Evolutionary conservation across 2,888 invertebrate genomes (phyloP).

Genomic region (Stenichneumon culpator): DNA sequence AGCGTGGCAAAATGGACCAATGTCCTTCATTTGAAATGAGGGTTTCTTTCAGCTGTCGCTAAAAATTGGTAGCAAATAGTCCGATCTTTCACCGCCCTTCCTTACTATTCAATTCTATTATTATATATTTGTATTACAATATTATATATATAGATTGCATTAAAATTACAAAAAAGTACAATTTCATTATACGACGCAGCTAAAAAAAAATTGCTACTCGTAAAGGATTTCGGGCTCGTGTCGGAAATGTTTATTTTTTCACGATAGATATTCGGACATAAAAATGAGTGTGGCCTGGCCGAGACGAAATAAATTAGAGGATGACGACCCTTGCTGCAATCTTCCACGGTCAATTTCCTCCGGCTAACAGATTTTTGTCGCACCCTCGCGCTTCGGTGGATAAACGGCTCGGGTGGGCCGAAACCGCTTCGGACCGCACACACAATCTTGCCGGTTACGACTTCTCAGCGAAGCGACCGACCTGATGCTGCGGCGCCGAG

Average conservation of each 20-base stretch:
- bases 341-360: slow-evolving; percentile 69
- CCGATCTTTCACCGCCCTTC: too few species aligned
- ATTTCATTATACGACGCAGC: neutral
- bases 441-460: slow-evolving; percentile 59
- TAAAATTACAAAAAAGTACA: neutral
- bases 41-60: too few species aligned
- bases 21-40: too few species aligned
- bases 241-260: neutral
- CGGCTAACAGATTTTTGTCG: slow-evolving; percentile 67
- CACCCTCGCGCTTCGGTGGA: slow-evolving; percentile 42
- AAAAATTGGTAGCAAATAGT: too few species aligned
- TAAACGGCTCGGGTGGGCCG: neutral
- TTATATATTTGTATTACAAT: too few species aligned
- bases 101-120: too few species aligned
- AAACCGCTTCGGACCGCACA: slow-evolving; percentile 30
- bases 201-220: neutral
- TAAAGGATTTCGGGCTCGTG: neutral
- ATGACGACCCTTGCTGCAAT: slow-evolving; percentile 50
- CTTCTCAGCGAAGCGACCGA: slow-evolving; percentile 40
- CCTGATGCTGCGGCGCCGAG: slow-evolving; percentile 12
- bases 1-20: too few species aligned
- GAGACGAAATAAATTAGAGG: slow-evolving; percentile 30
- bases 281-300: neutral
- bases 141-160: neutral
- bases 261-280: neutral